phyloP scores from a whole-genome alignment of 2,888 invertebrate species.

The Mechanitis messenoides region DNA sequence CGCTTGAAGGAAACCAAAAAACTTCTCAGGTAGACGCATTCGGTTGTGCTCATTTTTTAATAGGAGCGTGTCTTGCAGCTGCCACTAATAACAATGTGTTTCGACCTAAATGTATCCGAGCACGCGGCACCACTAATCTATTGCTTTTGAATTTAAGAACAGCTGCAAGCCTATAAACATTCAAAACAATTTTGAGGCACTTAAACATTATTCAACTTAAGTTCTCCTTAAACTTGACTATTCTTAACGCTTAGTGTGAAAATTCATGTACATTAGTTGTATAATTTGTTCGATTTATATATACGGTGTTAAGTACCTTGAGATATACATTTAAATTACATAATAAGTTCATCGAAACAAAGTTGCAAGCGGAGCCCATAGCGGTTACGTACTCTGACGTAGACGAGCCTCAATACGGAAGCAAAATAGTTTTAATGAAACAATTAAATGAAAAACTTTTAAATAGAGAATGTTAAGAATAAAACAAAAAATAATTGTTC shows the following conservation, averaged over 20 bases:
- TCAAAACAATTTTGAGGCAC: slow-evolving; percentile 26
- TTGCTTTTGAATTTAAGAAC: slow-evolving; percentile 44
- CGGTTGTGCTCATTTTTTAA: slow-evolving; percentile 40
- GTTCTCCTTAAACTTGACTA: slow-evolving; percentile 10
- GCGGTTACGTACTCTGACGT: no score
- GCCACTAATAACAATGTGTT: slow-evolving; percentile 60
- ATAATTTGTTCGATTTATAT: neutral
- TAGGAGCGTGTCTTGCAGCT: slow-evolving; percentile 57
- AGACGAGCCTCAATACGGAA: no score
- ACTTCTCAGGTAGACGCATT: slow-evolving; percentile 47
- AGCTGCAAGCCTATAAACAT: slow-evolving; percentile 42
- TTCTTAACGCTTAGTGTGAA: neutral
- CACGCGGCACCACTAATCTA: slow-evolving; percentile 50
- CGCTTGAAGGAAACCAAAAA: slow-evolving; percentile 41
- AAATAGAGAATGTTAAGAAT: no score
- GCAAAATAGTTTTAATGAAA: no score
- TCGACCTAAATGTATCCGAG: slow-evolving; percentile 45
- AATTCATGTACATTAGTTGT: neutral
- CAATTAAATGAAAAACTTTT: no score
- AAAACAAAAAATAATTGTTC: no score
- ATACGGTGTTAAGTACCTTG: no score
- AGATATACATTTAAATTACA: no score
- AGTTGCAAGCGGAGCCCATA: no score
- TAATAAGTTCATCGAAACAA: no score
- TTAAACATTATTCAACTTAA: slow-evolving; percentile 10